Base-by-base conservation (phyloP, 2,888 invertebrate species). In the Oscheius myriophilus region DNA sequence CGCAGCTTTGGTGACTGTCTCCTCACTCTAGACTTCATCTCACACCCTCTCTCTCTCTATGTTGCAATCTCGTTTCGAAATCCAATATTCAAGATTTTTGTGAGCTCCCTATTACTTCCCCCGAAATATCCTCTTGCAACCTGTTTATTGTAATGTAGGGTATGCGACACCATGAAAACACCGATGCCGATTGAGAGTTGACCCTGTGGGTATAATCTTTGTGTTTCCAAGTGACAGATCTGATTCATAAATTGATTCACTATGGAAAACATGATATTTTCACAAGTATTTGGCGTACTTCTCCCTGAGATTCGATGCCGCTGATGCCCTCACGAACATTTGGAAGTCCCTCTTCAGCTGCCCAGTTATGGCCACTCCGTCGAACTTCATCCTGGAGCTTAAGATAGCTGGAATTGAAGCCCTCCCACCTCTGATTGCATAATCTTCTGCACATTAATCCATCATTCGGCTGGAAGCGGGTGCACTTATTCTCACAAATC, bases 291-390 rank as follows among this genome's bases (percentile, higher is more conserved):
- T 66, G 33, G 46, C n/a, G 45, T 75, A 77, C 59, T 75, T 75
- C 43, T 71, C 46, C 23, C 75, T 67, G 18, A 77, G 66, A 62
- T 77, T 77, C 7, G 64, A 68, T 43, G 71, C 69, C 0, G 73
- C 72, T 2, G 73, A 68, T 0, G 71, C 75, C 52, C 72, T 65
- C 0, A 75, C 62, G 58, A 75, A 77, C 45, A 66, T 68, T 25
- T 73, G 69, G 53, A 75, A 73, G 26, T 73, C 70, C n/a, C 75
- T 57, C 54, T 75, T 77, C 58, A 75, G 26, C 59, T 75, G 71
- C 7, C 71, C 67, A 2, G 70, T 68, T 9, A 75, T 25, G 4
- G 73, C 59, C n/a, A 75, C 54, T 41, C 70, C 62, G 53, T 77
- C 75, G 66, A 68, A 77, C 21, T 63, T 46, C 41, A 76, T 25